phyloP scores from a whole-genome alignment of 2,797 vertebrate genomes.

The Myotis vivesi region DNA sequence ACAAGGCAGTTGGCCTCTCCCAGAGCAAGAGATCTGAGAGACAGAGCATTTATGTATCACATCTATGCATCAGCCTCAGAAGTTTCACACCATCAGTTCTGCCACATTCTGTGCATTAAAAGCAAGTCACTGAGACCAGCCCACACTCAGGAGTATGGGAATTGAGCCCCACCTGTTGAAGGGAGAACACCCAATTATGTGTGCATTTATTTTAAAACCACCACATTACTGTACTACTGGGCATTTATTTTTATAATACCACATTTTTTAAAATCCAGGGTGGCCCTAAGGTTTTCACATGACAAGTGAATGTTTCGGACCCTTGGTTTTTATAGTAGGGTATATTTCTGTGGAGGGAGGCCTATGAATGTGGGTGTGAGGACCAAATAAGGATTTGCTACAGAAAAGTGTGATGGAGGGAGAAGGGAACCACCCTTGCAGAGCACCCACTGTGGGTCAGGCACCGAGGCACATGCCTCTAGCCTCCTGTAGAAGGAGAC shows the following conservation, averaged over 20 bases:
- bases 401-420: not conserved
- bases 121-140: not conserved
- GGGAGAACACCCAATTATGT: not conserved
- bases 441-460: not conserved
- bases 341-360: not conserved
- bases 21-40: not conserved
- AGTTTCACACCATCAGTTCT: not conserved
- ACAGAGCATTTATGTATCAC: not conserved
- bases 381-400: not conserved
- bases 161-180: not conserved
- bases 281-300: not conserved
- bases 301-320: constrained; percentile 10
- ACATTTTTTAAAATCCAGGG: not conserved
- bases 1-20: not conserved
- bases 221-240: not conserved
- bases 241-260: constrained; percentile 27
- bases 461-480: not conserved
- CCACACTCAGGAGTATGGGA: not conserved
- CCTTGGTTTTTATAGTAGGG: constrained; percentile 28
- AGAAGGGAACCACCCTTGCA: not conserved
- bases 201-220: constrained; percentile 20
- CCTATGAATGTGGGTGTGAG: not conserved
- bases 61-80: not conserved
- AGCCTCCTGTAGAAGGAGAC: not conserved
- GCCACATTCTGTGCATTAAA: not conserved